Evolutionary conservation across 30 jellyfish, hydroid and myxozoan species (phyloP), one percentile per base, ranked within the genome.

Genomic region (Aurelia coerulea): DNA sequence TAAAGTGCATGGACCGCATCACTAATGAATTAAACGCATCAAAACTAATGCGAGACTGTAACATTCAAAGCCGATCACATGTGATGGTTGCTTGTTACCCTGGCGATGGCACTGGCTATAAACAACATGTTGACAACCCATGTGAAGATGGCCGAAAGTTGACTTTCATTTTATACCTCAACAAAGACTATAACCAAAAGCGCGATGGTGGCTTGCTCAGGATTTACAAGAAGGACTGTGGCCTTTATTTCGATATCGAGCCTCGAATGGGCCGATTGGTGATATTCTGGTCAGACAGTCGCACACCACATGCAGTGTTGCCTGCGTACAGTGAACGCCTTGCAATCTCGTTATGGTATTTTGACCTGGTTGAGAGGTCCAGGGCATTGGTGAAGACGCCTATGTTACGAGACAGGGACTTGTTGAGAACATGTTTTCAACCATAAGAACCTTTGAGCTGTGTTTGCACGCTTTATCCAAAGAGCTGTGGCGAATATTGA

Each of bases 1-100:
- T 68, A 33, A 73, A 32, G 39, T n/a, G 72, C 14, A 83, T 71
- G 86, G 82, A 68, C 92, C 19, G 63, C n/a, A 34, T 83, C 5
- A 65, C 82, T 18, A 35, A 54, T 33, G 29, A 35, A 3, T 56
- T 83, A 2, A 83, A 83, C 67, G 31, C 62, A 15, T 46, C 88
- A 34, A 66, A 67, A 34, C 41, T 62, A 29, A 41, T 85, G 65
- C 17, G 70, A 19, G 88, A 68, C 77, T 85, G 86, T 68, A 79
- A 63, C 9, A 85, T 85, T 9, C 73, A 79, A 1, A 76, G 94
- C 62, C 58, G 94, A 29, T 73, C 94, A 29, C 81, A 75, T 4
- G 88, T 78, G 17, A 95, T 95, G 99, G 91, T 87, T 31, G 98
- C 99, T 10, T 86, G 96, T 54, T 95, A 95, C 87, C 99, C 99